Conservation (phyloP, 37 sponge, comb jelly and placozoan genomes). For the Hormiphora californensis region DNA sequence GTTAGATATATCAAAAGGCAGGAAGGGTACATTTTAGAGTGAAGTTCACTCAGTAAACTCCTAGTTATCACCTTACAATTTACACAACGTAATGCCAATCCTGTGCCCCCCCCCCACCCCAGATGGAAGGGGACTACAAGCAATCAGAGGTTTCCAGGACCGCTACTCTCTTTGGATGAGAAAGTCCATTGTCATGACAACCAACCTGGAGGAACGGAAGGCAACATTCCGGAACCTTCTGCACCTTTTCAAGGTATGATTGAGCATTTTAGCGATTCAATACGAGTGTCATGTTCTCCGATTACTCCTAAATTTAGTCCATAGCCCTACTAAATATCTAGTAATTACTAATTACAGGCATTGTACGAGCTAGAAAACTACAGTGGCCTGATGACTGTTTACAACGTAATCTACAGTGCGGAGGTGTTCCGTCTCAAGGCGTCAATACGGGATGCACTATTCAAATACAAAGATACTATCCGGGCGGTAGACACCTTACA, state of each 20-base stretch:
- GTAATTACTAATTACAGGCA: too few relatives aligned
- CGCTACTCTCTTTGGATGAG: slow-evolving; percentile 23
- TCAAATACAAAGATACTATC: not conserved
- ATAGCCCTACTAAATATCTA: too few relatives aligned
- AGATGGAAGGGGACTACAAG: too few relatives aligned
- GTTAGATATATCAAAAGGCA: too few relatives aligned
- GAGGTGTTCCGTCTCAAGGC: not conserved
- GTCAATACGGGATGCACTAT: not conserved
- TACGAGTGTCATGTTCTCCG: too few relatives aligned
- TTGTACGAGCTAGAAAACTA: not conserved
- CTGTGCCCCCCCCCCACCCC: too few relatives aligned
- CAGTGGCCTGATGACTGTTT: slow-evolving; percentile 20
- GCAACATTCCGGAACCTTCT: not conserved
- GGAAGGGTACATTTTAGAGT: too few relatives aligned
- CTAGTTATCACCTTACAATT: too few relatives aligned
- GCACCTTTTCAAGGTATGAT: not conserved
- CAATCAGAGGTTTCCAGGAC: slow-evolving; percentile 19
- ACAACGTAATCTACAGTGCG: slow-evolving; percentile 4
- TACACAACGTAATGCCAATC: too few relatives aligned
- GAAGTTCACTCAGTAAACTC: too few relatives aligned
- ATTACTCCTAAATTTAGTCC: too few relatives aligned
- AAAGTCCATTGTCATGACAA: not conserved
- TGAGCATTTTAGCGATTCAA: too few relatives aligned
- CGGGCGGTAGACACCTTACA: not conserved
- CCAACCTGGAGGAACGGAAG: not conserved